A percentile compares a stretch with the other conserved stretches of the same genome.
phyloP scores from a whole-genome alignment of 2,113 vertebrate genomes.

The Enhydra lutris region DNA sequence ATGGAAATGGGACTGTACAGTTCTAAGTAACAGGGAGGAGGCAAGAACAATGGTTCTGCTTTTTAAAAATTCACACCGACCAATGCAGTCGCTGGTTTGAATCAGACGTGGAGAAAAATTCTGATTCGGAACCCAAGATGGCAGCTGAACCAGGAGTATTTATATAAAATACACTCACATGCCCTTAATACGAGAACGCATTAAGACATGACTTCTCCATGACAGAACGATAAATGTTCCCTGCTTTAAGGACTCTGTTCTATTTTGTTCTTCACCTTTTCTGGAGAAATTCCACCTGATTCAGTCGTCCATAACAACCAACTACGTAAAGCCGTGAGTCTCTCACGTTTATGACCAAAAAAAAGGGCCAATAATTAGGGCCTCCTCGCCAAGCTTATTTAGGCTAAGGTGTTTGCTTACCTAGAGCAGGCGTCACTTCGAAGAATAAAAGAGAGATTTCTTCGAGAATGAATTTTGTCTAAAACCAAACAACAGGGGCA shows the following conservation, averaged over 20 bases:
- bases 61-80: neutral
- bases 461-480: neutral
- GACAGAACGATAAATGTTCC: neutral
- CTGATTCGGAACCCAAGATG: neutral
- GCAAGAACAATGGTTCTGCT: neutral
- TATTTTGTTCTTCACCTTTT: neutral
- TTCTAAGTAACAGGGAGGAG: neutral
- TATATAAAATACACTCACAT: neutral
- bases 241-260: neutral
- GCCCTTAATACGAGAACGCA: neutral
- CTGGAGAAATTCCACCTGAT: neutral
- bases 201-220: neutral
- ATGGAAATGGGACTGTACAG: neutral
- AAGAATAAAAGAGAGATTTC: neutral
- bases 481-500: neutral
- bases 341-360: neutral
- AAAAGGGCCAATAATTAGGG: neutral
- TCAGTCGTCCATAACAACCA: neutral
- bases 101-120: neutral
- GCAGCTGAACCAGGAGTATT: neutral
- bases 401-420: neutral
- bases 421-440: neutral
- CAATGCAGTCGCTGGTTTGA: constrained; percentile 4
- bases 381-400: neutral
- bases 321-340: neutral